Base-by-base conservation (phyloP, 2,888 invertebrate species). In the Sesamia inferens region DNA sequence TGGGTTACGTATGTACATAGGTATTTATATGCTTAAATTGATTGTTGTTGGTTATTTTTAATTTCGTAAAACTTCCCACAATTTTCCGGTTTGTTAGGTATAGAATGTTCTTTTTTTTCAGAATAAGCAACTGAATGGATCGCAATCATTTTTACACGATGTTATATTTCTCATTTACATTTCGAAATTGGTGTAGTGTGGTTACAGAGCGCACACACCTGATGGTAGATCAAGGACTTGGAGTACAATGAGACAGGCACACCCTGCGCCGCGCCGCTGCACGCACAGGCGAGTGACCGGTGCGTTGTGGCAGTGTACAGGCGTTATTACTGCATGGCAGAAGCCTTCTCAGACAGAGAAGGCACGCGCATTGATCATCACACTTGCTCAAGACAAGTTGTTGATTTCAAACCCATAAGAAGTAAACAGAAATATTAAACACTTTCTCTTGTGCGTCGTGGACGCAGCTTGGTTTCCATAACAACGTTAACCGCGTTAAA, bases 381-480 rank as follows among this genome's bases (percentile, higher is more conserved):
- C 51, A 19, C 51, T 19, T 51, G 19, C 51, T 19, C 51, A 51
- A 51, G 51, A 19, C 51, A 0, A 51, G 19, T 10, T 51, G 51
- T 19, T 10, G 51, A 51, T 19, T 19, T n/a, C 51, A 19, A 51
- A 51, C 51, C 19, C 19, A 3, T 51, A 51, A 19, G 16, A 16
- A 19, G 11, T 22, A 22, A 6, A 22, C 14, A 55, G 42, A 48
- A 48, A 55, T 44, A 48, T 48, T 39, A 22, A 22, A 44, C 48
- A 75, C 81, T 76, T 76, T 81, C 76, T 63, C 81, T 63, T 44
- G 31, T 16, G 31, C 47, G 13, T 13, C 19, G 44, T 55, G 6
- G 22, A 22, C 57, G 42, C 58, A 31, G 24, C 31, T 31, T 48
- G 24, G 13, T 51, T 39, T 79, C 42, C 44, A 76, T 65, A 7